A percentile compares a stretch with the other conserved stretches of the same genome.
These are phyloP conservation scores for Aspidapion aeneum DNA, from an alignment of 2,888 invertebrate genomes.

Conservation along the genomic window DNA sequence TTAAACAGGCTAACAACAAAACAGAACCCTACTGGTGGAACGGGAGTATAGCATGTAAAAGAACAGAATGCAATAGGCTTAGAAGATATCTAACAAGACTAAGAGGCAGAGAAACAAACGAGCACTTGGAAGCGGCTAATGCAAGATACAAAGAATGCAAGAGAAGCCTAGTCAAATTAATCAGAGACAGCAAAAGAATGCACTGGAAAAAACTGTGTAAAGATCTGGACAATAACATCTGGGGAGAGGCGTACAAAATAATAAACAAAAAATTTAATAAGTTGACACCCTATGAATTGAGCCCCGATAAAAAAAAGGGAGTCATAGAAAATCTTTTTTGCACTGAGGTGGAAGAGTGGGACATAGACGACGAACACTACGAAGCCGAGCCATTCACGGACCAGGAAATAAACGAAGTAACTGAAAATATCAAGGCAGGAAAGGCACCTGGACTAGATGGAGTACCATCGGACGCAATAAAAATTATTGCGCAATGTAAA, in stretches of 20 bases:
- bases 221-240: conserved; percentile 13
- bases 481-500: background rate
- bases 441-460: conserved; percentile 20
- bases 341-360: background rate
- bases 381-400: background rate
- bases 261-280: conserved; percentile 3
- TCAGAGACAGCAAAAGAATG: background rate
- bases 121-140: background rate
- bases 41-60: conserved; percentile 2
- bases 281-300: background rate
- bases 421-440: conserved; percentile 2
- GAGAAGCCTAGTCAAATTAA: background rate
- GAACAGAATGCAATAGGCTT: background rate
- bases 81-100: background rate
- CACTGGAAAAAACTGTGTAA: conserved; percentile 13
- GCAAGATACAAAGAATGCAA: background rate
- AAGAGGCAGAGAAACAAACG: background rate
- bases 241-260: conserved; percentile 19
- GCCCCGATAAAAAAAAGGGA: background rate
- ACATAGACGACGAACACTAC: background rate
- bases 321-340: conserved; percentile 8
- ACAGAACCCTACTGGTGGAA: conserved; percentile 10
- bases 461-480: conserved; percentile 13
- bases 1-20: background rate
- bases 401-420: conserved; percentile 10